These are phyloP conservation scores for Hipposideros larvatus DNA, from an alignment of 2,797 vertebrate genomes.

Conservation along the genomic window DNA sequence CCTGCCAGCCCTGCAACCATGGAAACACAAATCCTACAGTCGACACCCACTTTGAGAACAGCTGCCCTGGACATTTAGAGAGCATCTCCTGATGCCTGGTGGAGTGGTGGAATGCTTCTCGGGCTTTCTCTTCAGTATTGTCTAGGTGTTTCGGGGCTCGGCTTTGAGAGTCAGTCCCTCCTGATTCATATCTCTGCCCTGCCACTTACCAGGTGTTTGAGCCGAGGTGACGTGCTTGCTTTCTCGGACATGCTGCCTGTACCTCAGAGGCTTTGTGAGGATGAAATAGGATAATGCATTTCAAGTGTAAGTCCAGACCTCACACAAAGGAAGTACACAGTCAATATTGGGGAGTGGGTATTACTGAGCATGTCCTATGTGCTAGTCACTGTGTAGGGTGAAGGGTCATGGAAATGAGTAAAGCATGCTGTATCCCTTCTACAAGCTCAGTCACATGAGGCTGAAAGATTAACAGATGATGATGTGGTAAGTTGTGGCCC, in stretches of 20 bases:
- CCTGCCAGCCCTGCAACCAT: slow-evolving; percentile 23
- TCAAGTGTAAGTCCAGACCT: not conserved
- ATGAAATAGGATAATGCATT: not conserved
- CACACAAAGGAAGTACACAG: not conserved
- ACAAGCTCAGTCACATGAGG: not conserved
- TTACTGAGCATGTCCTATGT: not conserved
- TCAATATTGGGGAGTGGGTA: not conserved
- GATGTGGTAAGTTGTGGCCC: too few species aligned
- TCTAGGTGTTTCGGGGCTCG: not conserved
- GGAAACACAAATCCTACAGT: not conserved
- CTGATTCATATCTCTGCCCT: not conserved
- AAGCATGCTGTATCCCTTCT: not conserved
- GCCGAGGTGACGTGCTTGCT: not conserved
- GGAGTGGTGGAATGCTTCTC: not conserved
- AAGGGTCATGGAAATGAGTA: not conserved
- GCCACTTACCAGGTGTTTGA: not conserved
- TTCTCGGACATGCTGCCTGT: not conserved
- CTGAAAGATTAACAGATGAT: not conserved
- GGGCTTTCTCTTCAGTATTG: not conserved
- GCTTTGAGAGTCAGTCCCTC: not conserved
- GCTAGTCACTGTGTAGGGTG: not conserved
- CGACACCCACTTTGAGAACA: not conserved
- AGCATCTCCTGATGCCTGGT: not conserved
- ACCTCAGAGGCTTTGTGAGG: not conserved
- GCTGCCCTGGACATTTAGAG: not conserved